Evolutionary conservation across 2,113 vertebrate species (phyloP).

Genomic region (Macroglossus sobrinus): DNA sequence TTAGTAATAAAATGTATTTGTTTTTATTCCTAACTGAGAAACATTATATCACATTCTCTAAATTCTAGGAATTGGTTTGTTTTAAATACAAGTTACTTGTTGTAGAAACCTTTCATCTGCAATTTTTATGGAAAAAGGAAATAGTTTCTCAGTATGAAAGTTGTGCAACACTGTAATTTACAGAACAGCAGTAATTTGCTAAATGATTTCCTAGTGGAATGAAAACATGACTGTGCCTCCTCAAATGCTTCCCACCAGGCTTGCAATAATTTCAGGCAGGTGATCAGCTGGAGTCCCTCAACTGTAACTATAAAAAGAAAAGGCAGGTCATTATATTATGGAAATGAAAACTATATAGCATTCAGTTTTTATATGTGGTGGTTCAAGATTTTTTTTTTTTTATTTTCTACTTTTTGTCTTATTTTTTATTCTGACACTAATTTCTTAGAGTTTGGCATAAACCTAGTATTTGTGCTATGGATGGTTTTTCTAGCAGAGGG

Average conservation of each 20-base stretch:
- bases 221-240: constrained; percentile 29
- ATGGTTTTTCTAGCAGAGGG: background rate
- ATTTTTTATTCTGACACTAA: background rate
- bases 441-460: background rate
- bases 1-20: constrained; percentile 2
- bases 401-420: background rate
- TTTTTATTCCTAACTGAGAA: constrained; percentile 39
- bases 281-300: constrained; percentile 41
- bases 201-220: constrained; percentile 59
- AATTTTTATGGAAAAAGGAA: constrained; percentile 54
- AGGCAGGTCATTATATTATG: background rate
- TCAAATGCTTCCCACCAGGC: constrained; percentile 38
- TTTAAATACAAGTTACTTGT: constrained; percentile 57
- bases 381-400: background rate
- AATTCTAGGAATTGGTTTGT: constrained; percentile 39
- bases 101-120: background rate
- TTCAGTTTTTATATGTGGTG: background rate
- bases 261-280: constrained; percentile 38
- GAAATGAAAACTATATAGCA: background rate
- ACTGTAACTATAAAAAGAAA: constrained; percentile 62
- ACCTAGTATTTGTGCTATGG: background rate
- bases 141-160: constrained; percentile 52
- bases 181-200: constrained; percentile 60
- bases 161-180: constrained; percentile 49
- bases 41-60: background rate